phyloP scores from a whole-genome alignment of 2,113 vertebrate species.

The Eurystomus gularis region DNA sequence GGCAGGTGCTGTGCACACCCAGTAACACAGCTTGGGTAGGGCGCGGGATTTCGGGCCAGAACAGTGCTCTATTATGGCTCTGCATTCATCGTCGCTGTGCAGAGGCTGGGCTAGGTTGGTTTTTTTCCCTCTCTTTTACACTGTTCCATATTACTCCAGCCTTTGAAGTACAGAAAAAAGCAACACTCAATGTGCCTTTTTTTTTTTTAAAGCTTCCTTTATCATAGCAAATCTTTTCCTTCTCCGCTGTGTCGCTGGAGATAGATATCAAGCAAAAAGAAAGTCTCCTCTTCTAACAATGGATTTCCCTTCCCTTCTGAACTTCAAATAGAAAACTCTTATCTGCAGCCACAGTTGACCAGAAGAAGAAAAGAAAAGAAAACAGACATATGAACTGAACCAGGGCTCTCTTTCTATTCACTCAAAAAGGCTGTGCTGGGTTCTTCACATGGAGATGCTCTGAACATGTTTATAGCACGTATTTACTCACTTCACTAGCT shows the following conservation, averaged over 20 bases:
- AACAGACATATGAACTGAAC: conserved; percentile 67
- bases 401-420: conserved; percentile 44
- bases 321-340: conserved; percentile 75
- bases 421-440: conserved; percentile 54
- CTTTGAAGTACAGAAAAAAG: conserved; percentile 74
- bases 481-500: conserved; percentile 56
- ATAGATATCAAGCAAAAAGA: conserved; percentile 71
- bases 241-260: conserved; percentile 59
- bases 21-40: neutral
- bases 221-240: conserved; percentile 70
- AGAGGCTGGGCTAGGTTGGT: conserved; percentile 6
- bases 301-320: conserved; percentile 74
- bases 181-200: conserved; percentile 53
- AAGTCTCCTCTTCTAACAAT: conserved; percentile 72
- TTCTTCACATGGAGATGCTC: conserved; percentile 51
- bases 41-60: neutral
- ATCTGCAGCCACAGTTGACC: conserved; percentile 74
- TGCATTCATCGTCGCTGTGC: neutral
- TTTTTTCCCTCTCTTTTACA: conserved; percentile 23
- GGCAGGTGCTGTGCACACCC: neutral
- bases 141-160: conserved; percentile 52
- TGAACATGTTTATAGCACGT: conserved; percentile 48
- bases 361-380: conserved; percentile 72
- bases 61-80: neutral
- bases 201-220: conserved; percentile 57